Evolutionary conservation across 2,888 invertebrate species (phyloP), one percentile per base, ranked within the genome.

Genomic region (Synergus laeviventris): DNA sequence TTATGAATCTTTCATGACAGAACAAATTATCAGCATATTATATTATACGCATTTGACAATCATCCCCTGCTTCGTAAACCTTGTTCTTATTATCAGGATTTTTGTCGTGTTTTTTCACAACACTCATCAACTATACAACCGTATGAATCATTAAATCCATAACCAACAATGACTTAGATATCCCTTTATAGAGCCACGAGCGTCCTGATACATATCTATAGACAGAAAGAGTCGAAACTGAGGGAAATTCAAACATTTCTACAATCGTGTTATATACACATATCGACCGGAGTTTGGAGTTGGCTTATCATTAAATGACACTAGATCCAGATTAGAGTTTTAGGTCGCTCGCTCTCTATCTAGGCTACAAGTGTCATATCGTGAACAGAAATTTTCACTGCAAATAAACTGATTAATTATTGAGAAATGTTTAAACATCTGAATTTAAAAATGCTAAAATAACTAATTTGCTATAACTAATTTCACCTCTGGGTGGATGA

Each of bases 21-120:
- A 12, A 49, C 36, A n/a, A 49, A 49, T 70, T 70, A 70, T 70
- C n/a, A 31, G 66, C 24, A 66, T 45, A 45, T 45, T 66, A n/a
- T 66, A 31, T 45, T 45, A n/a, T 45, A 45, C 24, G 24, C 70
- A n/a, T 70, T 70, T 49, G 70, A 70, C 31, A 70, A 70, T 70
- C 21, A n/a, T 49, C 49, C n/a, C 24, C 49, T 31, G 12, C 49
- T 49, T 49, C 49, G n/a, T 70, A 49, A 70, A 70, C 31, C 24
- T 36, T 4, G n/a, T 49, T 24, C 39, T 31, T 8, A 24, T 70
- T n/a, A 70, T 31, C 31, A 4, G 7, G 16, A 36, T 31, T 36
- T 36, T 36, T 31, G 14, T n/a, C n/a, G n/a, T n/a, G n/a, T n/a
- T n/a, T 31, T 45, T 45, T 14, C 42, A 24, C 8, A 24, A 5